Base-by-base conservation (phyloP, 2,888 invertebrate genomes). In the Ferrisia virgata region DNA sequence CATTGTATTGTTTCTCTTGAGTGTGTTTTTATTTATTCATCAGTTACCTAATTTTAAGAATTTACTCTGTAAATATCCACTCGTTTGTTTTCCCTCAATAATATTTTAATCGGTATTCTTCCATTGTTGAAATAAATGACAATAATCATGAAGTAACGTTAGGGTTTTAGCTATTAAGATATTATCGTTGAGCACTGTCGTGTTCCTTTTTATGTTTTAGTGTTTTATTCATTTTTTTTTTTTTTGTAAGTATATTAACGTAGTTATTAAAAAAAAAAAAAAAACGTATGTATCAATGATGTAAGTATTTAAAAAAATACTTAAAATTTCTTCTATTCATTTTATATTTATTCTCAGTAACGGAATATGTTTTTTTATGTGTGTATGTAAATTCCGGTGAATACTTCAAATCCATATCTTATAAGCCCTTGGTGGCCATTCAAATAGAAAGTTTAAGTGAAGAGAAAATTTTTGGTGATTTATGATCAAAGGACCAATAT, bases 71-170 rank as follows among this genome's bases (percentile, higher is more conserved):
- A 79, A 79, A 79, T 79, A 79, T 47, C 39, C 15, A 25, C 11
- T 79, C 31, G 31, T 47, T 79, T 40, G 25, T 43, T 43, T 79
- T 76, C 15, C 69, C 69, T 69, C 31, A 69, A 69, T 31, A 28
- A 33, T 69, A n/a, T 69, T 31, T 69, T 69, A 33, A 76, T 76
- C 72, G 18, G 28, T 76, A 76, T 36, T 76, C 72, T 76, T 76
- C 72, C 72, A 76, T 76, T 36, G 36, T 76, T 76, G 72, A 76
- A 76, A 76, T 76, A 76, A 33, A 76, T 76, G 72, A 76, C 72
- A 76, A 76, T 76, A 76, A 76, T 9, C 33, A 36, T 76, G 6
- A 18, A n/a, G 2, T 76, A 76, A 33, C 28, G 33, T 33, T 76
- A 76, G 72, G 72, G 9, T 31, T 33, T 33, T 76, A 76, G 72